Percentiles rank a stretch among this genome's conserved stretches.
phyloP scores from a whole-genome alignment of 1,140 invertebrate species.

The Lasioglossum baleicum region DNA sequence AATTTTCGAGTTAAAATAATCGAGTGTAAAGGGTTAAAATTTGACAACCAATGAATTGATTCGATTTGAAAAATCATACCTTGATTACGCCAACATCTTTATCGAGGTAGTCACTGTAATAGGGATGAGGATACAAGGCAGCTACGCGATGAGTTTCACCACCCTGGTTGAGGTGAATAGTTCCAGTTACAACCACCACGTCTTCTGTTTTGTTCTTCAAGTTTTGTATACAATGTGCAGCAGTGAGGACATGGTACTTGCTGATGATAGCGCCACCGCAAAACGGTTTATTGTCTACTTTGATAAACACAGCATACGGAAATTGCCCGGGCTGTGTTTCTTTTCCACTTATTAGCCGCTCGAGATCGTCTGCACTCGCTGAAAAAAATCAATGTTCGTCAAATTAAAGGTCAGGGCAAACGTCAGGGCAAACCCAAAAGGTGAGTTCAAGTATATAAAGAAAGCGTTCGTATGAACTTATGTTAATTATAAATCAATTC shows the following conservation, averaged over 20 bases:
- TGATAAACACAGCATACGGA: conserved; percentile 52
- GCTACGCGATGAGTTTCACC: conserved; percentile 9
- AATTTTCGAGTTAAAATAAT: too few species aligned
- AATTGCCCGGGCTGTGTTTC: conserved; percentile 23
- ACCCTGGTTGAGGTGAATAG: conserved; percentile 11
- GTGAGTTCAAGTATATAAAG: too few species aligned
- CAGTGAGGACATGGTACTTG: conserved; percentile 41
- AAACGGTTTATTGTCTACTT: background rate
- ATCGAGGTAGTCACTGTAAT: background rate
- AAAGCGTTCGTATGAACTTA: too few species aligned
- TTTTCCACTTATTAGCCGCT: conserved; percentile 13
- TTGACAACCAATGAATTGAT: too few species aligned
- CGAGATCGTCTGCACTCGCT: background rate
- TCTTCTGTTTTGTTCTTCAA: background rate
- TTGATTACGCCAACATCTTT: conserved; percentile 43
- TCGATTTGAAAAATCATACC: conserved; percentile 10
- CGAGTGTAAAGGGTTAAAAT: too few species aligned
- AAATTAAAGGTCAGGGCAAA: too few species aligned
- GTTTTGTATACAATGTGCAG: conserved; percentile 49
- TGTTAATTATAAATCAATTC: too few species aligned
- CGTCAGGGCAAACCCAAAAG: too few species aligned
- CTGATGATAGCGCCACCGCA: conserved; percentile 50
- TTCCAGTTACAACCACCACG: conserved; percentile 18
- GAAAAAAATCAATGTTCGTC: background rate
- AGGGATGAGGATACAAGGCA: background rate